Percentiles rank a stretch among this genome's conserved stretches.
Evolutionary conservation across 2,113 vertebrate genomes (phyloP).

Genomic region (Grammomys dolichurus): DNA sequence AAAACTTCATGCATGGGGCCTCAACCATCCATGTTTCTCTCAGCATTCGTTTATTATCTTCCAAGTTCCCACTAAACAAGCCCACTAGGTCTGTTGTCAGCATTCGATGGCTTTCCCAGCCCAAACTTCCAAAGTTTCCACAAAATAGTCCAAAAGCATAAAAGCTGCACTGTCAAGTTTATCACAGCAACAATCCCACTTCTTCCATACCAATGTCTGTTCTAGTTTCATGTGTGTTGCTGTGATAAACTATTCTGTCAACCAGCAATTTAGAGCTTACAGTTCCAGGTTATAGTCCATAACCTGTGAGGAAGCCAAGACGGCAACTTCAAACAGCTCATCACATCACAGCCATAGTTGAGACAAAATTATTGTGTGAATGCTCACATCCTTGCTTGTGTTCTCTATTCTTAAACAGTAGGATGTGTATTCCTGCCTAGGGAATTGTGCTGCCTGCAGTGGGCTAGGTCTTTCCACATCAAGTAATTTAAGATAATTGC

Average conservation of each 20-base stretch:
- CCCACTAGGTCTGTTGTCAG: background rate
- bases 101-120: background rate
- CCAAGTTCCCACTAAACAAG: background rate
- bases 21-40: background rate
- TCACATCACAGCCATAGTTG: background rate
- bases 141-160: background rate
- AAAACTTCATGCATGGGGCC: background rate
- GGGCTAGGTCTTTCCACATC: background rate
- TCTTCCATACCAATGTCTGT: background rate
- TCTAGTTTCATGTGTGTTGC: background rate
- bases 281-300: background rate
- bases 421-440: background rate
- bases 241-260: background rate
- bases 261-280: background rate
- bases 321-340: background rate
- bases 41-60: background rate
- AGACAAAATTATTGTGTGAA: background rate
- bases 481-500: background rate
- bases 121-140: background rate
- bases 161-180: background rate
- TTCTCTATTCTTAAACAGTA: background rate
- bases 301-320: background rate
- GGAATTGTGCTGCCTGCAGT: background rate
- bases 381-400: background rate
- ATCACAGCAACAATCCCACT: background rate